These are phyloP conservation scores for Thaleichthys pacificus DNA, from an alignment of 2,797 vertebrate genomes.

Conservation along the genomic window DNA sequence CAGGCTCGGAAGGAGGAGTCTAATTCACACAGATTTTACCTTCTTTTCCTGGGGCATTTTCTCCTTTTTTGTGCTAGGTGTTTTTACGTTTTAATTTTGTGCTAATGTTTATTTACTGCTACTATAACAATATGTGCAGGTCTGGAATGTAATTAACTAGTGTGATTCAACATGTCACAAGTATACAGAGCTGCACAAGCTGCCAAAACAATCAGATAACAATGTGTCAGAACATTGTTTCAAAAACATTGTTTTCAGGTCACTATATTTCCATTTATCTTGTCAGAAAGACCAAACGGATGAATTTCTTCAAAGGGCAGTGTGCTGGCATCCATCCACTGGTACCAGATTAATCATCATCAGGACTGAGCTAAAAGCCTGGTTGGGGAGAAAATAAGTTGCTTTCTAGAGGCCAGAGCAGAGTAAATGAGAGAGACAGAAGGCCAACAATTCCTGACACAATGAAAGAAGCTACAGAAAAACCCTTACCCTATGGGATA, in stretches of 20 bases:
- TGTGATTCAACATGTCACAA: no score
- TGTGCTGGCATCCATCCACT: slow-evolving; percentile 29
- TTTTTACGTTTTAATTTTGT: no score
- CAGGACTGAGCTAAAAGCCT: slow-evolving; percentile 34
- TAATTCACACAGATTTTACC: no score
- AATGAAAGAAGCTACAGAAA: not conserved
- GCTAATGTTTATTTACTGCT: no score
- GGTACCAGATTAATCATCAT: slow-evolving; percentile 52
- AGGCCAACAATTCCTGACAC: not conserved
- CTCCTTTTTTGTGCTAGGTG: no score
- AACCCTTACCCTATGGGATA: not conserved
- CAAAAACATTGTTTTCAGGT: slow-evolving; percentile 22
- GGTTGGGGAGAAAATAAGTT: not conserved
- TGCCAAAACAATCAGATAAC: not conserved
- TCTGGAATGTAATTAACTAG: no score
- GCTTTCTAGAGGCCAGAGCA: not conserved
- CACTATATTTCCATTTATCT: slow-evolving; percentile 46
- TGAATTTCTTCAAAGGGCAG: slow-evolving; percentile 41
- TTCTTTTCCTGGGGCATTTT: no score
- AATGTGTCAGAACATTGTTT: no score
- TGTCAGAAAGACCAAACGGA: slow-evolving; percentile 31
- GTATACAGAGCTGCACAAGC: not conserved
- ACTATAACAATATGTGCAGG: no score
- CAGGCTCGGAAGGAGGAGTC: not conserved
- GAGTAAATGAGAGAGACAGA: not conserved